These are phyloP conservation scores for Dendrolimus punctatus DNA, from an alignment of 1,140 invertebrate species.

Conservation along the genomic window DNA sequence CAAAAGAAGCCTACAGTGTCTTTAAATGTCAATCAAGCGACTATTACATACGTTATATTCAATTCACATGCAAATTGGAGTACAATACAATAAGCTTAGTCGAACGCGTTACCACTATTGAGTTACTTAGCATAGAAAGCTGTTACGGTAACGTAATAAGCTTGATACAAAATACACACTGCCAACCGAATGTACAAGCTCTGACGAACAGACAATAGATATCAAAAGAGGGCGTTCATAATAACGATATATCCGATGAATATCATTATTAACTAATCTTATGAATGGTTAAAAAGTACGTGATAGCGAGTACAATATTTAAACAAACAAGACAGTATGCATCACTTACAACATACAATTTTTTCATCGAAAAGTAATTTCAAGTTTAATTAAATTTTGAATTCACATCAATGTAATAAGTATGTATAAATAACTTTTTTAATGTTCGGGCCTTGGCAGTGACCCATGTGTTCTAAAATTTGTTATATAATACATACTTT, in stretches of 20 bases:
- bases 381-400: too few species aligned
- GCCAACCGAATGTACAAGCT: conserved; percentile 18
- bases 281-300: neutral
- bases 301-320: too few species aligned
- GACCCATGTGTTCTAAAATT: too few species aligned
- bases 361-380: too few species aligned
- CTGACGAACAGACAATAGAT: conserved; percentile 36
- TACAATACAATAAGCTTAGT: conserved; percentile 25
- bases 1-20: conserved; percentile 8
- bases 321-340: too few species aligned
- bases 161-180: conserved; percentile 29
- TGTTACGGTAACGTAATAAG: conserved; percentile 24
- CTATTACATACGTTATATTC: conserved; percentile 12
- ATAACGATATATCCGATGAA: conserved; percentile 36
- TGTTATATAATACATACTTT: too few species aligned
- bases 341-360: too few species aligned
- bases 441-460: too few species aligned
- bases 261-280: conserved; percentile 31
- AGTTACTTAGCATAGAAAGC: conserved; percentile 37
- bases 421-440: too few species aligned
- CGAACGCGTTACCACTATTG: conserved; percentile 15
- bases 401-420: too few species aligned
- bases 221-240: conserved; percentile 40
- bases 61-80: conserved; percentile 23
- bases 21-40: conserved; percentile 19